Evolutionary conservation across 1,140 invertebrate genomes (phyloP).

Genomic region (Orius laevigatus): DNA sequence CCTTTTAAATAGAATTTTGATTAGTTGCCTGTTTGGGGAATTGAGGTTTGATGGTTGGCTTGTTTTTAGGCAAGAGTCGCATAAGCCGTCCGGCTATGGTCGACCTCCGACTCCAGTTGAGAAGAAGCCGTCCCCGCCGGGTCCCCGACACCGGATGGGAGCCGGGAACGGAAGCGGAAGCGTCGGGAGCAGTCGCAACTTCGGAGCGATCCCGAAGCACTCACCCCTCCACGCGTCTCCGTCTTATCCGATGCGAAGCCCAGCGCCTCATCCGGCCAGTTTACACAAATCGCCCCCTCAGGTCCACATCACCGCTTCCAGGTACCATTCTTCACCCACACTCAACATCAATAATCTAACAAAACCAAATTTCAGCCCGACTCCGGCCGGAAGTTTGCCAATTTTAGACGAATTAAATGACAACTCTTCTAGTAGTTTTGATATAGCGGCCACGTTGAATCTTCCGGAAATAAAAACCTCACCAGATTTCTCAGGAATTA

Average conservation of each 20-base stretch:
- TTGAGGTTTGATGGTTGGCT: too few species aligned
- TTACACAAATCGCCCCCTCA: conserved; percentile 31
- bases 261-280: conserved; percentile 27
- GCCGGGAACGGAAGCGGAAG: conserved; percentile 5
- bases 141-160: conserved; percentile 9
- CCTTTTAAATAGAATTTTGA: too few species aligned
- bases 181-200: background rate
- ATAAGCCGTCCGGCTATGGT: conserved; percentile 24
- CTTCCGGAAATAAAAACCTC: conserved; percentile 15
- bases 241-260: conserved; percentile 30
- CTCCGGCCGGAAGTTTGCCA: conserved; percentile 48
- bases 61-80: conserved; percentile 28
- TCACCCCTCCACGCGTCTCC: conserved; percentile 36
- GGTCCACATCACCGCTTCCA: conserved; percentile 22
- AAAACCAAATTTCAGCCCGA: conserved; percentile 33
- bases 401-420: conserved; percentile 45
- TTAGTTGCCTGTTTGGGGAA: too few species aligned
- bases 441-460: conserved; percentile 11
- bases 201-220: conserved; percentile 27
- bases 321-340: conserved; percentile 7
- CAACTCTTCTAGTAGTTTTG: conserved; percentile 18
- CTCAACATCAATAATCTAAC: conserved; percentile 15
- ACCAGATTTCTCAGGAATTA: conserved; percentile 15
- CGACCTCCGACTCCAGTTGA: conserved; percentile 17
- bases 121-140: conserved; percentile 18